phyloP scores from a whole-genome alignment of 2,113 vertebrate species.

The Phrynosoma blainvillii region DNA sequence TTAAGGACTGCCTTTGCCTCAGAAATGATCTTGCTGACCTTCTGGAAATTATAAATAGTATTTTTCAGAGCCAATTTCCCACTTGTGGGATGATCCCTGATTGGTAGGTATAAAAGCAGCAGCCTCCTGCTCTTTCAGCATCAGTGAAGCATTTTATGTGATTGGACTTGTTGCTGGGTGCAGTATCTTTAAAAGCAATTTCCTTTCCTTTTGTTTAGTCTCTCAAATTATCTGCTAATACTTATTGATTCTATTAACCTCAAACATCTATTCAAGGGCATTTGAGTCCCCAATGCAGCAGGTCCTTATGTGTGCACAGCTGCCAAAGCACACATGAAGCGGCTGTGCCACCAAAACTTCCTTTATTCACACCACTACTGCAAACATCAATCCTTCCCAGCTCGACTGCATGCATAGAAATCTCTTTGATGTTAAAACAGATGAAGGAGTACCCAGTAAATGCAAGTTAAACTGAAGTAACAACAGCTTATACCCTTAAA shows the following conservation, averaged over 20 bases:
- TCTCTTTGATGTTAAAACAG: neutral
- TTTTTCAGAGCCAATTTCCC: neutral
- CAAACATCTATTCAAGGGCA: neutral
- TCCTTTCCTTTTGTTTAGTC: slow-evolving; percentile 23
- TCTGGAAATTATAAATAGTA: slow-evolving; percentile 4
- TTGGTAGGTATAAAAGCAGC: neutral
- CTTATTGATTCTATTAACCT: slow-evolving; percentile 1
- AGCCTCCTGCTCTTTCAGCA: neutral
- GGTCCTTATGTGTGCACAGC: neutral
- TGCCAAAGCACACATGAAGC: neutral
- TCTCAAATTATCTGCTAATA: slow-evolving; percentile 1
- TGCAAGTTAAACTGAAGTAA: neutral
- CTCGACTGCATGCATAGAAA: neutral
- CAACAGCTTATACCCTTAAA: neutral
- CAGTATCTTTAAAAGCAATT: neutral
- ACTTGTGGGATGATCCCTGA: neutral
- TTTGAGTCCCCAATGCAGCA: neutral
- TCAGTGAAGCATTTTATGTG: neutral
- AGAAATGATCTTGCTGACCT: slow-evolving; percentile 12
- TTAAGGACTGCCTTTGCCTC: neutral
- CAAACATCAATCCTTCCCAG: neutral
- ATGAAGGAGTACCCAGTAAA: neutral
- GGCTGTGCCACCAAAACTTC: neutral
- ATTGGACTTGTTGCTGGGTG: neutral
- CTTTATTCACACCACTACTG: neutral